Evolutionary conservation across 1,140 invertebrate genomes (phyloP).

Genomic region (Agraylea sexmaculata): DNA sequence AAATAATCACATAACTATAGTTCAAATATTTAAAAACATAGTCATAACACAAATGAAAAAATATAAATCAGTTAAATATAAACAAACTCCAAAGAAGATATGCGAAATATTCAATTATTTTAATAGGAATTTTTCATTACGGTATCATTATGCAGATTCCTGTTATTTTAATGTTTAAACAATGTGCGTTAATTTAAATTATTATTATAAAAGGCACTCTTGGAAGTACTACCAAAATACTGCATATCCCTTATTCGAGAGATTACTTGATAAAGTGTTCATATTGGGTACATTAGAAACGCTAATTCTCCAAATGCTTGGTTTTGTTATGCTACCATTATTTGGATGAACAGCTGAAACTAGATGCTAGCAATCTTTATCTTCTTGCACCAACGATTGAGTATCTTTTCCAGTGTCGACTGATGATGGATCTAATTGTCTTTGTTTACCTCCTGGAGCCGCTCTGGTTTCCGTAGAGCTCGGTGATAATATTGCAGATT

Average conservation of each 20-base stretch:
- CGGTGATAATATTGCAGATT: slow-evolving; percentile 62
- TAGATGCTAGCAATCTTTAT: slow-evolving; percentile 39
- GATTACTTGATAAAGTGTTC: slow-evolving; percentile 14
- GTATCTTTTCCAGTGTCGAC: slow-evolving; percentile 87
- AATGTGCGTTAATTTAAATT: too few species aligned
- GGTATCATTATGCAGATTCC: too few species aligned
- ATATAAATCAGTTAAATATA: too few species aligned
- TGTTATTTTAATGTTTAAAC: too few species aligned
- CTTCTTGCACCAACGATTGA: slow-evolving; percentile 78
- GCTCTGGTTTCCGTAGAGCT: slow-evolving; percentile 47
- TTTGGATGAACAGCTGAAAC: slow-evolving; percentile 11
- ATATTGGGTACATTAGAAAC: slow-evolving; percentile 20
- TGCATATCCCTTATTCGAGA: slow-evolving; percentile 17
- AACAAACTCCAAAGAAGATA: too few species aligned
- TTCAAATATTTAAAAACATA: too few species aligned
- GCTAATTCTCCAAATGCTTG: slow-evolving; percentile 18
- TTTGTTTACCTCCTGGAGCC: slow-evolving; percentile 23
- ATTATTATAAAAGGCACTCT: too few species aligned
- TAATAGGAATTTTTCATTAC: too few species aligned
- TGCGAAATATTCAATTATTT: too few species aligned
- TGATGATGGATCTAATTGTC: slow-evolving; percentile 64
- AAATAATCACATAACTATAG: slow-evolving; percentile 3
- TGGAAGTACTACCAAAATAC: slow-evolving; percentile 19
- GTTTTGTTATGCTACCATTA: background rate
- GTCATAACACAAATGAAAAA: too few species aligned